Base-by-base conservation (phyloP, 2,888 invertebrate species). In the Ischnus inquisitorius region DNA sequence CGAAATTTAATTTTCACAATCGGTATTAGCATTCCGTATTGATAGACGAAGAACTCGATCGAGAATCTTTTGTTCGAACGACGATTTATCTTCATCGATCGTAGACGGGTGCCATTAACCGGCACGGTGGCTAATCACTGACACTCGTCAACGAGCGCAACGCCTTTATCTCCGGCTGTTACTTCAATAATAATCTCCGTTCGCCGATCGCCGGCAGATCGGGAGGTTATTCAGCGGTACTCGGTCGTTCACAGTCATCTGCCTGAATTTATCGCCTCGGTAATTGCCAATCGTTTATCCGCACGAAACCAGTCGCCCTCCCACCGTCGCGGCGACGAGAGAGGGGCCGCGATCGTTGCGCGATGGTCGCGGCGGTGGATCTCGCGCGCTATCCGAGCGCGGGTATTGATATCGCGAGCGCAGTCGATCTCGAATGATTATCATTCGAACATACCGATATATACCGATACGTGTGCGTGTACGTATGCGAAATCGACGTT, bases 241-340 rank as follows among this genome's bases (percentile, higher is more conserved):
- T 67, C 48, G 43, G 19, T 60, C 22, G 75, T 14, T 71, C 68
- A 74, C 48, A 71, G 67, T 68, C 57, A 22, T 64, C 85, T 87
- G 65, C 82, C 62, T 86, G 89, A 90, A 91, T 91, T 91, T 91
- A 91, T 91, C 90, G 90, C 88, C 88, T 81, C 82, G 88, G 87
- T 90, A 91, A 91, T 90, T 90, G 90, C 87, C 89, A 89, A 91
- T 91, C 91, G 90, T 89, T 91, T 90, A 90, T 90, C 88, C 88
- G 88, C 87, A 88, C 86, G 86, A 87, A 90, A 90, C 90, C 90
- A 88, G 90, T 89, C 88, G 84, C 62, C 65, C 62, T 6, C 34
- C 34, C 34, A 4, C 34, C 34, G 5, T 8, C 34, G 5, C 34
- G 34, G 25, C 28, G 28, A 60, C 10, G 78, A 60, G 84, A 83